phyloP scores from a whole-genome alignment of 2,888 invertebrate species.

The Elmis aenea region DNA sequence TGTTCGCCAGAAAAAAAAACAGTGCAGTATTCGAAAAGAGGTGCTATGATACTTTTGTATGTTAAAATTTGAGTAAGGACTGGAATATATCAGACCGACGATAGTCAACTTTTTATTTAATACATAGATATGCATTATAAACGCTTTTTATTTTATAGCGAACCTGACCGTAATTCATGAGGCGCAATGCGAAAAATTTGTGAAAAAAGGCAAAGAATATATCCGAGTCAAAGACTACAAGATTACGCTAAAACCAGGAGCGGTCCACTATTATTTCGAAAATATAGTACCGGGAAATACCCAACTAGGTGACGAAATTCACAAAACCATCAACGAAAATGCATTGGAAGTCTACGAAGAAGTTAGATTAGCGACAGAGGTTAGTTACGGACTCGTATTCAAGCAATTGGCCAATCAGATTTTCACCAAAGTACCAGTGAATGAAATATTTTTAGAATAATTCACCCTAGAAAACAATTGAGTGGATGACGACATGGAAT shows the following conservation, averaged over 20 bases:
- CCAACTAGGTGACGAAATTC: slow-evolving; percentile 59
- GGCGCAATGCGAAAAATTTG: slow-evolving; percentile 55
- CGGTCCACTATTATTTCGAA: slow-evolving; percentile 55
- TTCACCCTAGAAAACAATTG: too few species aligned
- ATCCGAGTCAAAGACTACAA: slow-evolving; percentile 58
- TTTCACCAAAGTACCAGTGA: slow-evolving; percentile 60
- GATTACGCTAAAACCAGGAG: slow-evolving; percentile 56
- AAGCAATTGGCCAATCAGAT: slow-evolving; percentile 58
- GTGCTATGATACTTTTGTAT: too few species aligned
- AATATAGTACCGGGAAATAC: slow-evolving; percentile 62
- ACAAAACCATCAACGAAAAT: slow-evolving; percentile 62
- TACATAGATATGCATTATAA: too few species aligned
- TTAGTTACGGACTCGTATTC: slow-evolving; percentile 58
- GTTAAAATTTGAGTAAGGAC: too few species aligned
- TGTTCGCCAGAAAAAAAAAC: too few species aligned
- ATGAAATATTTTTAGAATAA: slow-evolving; percentile 50
- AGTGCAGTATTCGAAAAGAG: too few species aligned
- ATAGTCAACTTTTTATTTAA: too few species aligned
- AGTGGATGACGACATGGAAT: too few species aligned
- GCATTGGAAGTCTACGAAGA: slow-evolving; percentile 63
- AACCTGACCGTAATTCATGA: slow-evolving; percentile 57
- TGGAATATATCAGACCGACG: too few species aligned
- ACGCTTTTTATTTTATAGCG: slow-evolving; percentile 39
- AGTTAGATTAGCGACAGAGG: slow-evolving; percentile 59
- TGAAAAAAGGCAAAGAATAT: slow-evolving; percentile 54